phyloP scores from a whole-genome alignment of 2,797 vertebrate genomes.

The Parotocinclus haroldoi region DNA sequence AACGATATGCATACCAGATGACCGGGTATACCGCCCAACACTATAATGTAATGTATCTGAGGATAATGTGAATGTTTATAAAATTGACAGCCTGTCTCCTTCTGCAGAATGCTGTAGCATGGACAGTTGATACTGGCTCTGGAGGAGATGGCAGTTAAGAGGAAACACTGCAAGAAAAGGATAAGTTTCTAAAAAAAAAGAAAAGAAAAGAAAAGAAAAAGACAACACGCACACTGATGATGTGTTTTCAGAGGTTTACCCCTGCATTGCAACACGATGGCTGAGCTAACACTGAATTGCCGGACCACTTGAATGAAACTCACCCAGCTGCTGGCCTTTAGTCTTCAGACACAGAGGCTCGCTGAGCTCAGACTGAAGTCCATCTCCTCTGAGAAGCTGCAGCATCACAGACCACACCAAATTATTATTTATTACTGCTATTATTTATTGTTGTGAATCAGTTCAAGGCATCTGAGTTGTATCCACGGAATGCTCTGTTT shows the following conservation, averaged over 20 bases:
- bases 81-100: slow-evolving; percentile 31
- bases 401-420: slow-evolving; percentile 41
- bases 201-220: slow-evolving; percentile 53
- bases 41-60: too few species aligned
- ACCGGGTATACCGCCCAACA: too few species aligned
- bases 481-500: slow-evolving; percentile 34
- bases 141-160: slow-evolving; percentile 65
- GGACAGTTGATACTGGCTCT: slow-evolving; percentile 95
- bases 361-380: slow-evolving; percentile 22
- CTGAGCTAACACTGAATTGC: slow-evolving; percentile 39
- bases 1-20: too few species aligned
- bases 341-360: slow-evolving; percentile 37
- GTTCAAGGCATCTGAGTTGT: slow-evolving; percentile 50
- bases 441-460: slow-evolving; percentile 62
- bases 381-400: slow-evolving; percentile 45
- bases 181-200: slow-evolving; percentile 20
- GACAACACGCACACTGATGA: slow-evolving; percentile 37
- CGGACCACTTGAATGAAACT: slow-evolving; percentile 43
- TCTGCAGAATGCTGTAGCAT: slow-evolving; percentile 90
- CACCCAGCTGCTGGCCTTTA: slow-evolving; percentile 38
- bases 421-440: slow-evolving; percentile 65
- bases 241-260: slow-evolving; percentile 37
- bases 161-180: slow-evolving; percentile 54
- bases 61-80: too few species aligned
- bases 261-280: slow-evolving; percentile 35